These are phyloP conservation scores for Microchirus variegatus DNA, from an alignment of 2,797 vertebrate genomes.

Conservation along the genomic window DNA sequence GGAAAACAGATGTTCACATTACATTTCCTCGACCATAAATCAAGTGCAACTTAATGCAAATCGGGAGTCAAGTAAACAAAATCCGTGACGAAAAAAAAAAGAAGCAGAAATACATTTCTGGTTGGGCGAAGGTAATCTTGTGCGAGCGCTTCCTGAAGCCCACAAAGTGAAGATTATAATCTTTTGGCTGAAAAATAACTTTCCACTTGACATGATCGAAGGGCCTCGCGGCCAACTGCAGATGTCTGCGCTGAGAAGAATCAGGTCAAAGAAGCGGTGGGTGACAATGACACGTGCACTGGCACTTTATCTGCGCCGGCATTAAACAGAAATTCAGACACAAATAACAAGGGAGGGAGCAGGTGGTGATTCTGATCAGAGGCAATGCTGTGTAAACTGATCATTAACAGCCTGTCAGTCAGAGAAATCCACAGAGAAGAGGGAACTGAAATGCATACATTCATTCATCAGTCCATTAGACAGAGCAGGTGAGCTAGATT, in stretches of 20 bases:
- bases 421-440: conserved; percentile 1
- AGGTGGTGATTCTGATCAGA: not conserved
- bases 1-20: not conserved
- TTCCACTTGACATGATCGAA: conserved; percentile 13
- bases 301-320: not conserved
- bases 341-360: not conserved
- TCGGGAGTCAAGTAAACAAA: conserved; percentile 9
- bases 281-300: not conserved
- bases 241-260: conserved; percentile 17
- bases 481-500: conserved; percentile 22
- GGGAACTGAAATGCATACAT: conserved; percentile 4
- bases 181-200: conserved; percentile 12
- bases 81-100: conserved; percentile 1
- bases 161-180: conserved; percentile 31
- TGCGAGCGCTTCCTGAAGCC: conserved; percentile 41
- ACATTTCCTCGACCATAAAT: conserved; percentile 1
- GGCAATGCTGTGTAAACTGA: conserved; percentile 1
- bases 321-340: not conserved
- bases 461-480: conserved; percentile 13
- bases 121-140: conserved; percentile 32
- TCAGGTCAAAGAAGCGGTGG: conserved; percentile 1
- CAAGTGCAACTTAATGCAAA: conserved; percentile 21
- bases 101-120: conserved; percentile 27
- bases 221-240: conserved; percentile 7
- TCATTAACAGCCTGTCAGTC: conserved; percentile 9